Percentiles rank a stretch among this genome's conserved stretches.
phyloP scores from a whole-genome alignment of 2,797 vertebrate genomes.

The Benthosema pterotum region DNA sequence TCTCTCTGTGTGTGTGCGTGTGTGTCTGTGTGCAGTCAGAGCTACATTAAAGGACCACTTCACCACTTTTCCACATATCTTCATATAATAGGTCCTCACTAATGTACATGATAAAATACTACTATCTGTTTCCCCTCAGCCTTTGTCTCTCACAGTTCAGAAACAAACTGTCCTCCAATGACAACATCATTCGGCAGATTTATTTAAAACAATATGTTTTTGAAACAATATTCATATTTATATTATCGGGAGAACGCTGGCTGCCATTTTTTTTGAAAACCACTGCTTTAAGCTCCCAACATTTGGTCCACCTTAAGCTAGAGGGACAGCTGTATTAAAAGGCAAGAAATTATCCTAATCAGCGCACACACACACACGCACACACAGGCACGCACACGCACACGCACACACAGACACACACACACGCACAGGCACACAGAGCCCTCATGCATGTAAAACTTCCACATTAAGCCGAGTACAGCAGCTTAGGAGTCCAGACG shows the following conservation, averaged over 20 bases:
- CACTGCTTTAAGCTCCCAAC: slow-evolving; percentile 99
- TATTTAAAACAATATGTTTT: too few species aligned
- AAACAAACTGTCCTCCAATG: too few species aligned
- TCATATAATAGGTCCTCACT: too few species aligned
- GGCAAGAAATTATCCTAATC: slow-evolving; percentile 80
- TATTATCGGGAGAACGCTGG: too few species aligned
- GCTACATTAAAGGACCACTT: too few species aligned
- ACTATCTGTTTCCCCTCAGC: too few species aligned
- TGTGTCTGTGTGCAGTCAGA: slow-evolving; percentile 92
- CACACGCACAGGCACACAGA: slow-evolving; percentile 57
- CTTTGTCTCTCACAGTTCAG: too few species aligned
- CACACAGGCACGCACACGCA: slow-evolving; percentile 38
- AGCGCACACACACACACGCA: slow-evolving; percentile 70
- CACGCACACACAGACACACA: slow-evolving; percentile 49
- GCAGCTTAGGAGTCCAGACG: not conserved
- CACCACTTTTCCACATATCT: too few species aligned
- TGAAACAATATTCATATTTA: too few species aligned
- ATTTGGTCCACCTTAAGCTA: slow-evolving; percentile 99
- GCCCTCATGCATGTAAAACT: slow-evolving; percentile 78
- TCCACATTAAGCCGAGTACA: slow-evolving; percentile 69
- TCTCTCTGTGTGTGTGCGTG: slow-evolving; percentile 4
- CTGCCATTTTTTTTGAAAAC: too few species aligned
- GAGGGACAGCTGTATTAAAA: slow-evolving; percentile 85
- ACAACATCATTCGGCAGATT: too few species aligned
- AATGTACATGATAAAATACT: too few species aligned